Percentiles rank a stretch among this genome's conserved stretches.
These are phyloP conservation scores for Hyperoplus immaculatus DNA, from an alignment of 2,797 vertebrate species.

Conservation along the genomic window DNA sequence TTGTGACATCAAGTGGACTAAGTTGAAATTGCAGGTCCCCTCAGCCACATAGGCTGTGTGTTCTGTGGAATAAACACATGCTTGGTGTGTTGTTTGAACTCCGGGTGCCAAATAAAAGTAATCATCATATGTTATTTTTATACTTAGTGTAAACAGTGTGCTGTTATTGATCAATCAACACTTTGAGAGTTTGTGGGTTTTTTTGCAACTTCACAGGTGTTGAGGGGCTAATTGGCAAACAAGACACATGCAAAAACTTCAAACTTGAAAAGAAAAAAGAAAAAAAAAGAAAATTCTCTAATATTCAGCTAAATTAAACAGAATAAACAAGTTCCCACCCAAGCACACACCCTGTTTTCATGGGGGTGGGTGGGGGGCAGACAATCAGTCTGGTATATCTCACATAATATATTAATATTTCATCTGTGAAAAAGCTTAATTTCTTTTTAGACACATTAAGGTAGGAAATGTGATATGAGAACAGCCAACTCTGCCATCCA, in stretches of 20 bases:
- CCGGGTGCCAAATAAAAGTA: neutral
- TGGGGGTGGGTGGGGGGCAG: neutral
- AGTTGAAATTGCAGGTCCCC: slow-evolving; percentile 76
- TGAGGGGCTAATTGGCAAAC: slow-evolving; percentile 1
- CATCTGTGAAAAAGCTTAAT: neutral
- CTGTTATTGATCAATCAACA: slow-evolving; percentile 35
- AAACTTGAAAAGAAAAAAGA: neutral
- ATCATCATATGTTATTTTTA: neutral
- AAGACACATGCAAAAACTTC: neutral
- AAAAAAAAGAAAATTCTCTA: neutral
- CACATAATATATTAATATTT: neutral
- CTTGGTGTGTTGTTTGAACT: neutral
- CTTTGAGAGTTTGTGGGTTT: neutral
- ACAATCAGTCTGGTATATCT: neutral
- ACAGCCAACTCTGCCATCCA: neutral
- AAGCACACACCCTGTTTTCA: neutral
- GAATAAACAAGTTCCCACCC: neutral
- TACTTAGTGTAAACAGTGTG: neutral
- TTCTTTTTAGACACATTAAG: neutral
- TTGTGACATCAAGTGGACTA: slow-evolving; percentile 88
- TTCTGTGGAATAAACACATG: neutral
- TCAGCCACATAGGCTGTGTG: neutral
- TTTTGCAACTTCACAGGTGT: neutral
- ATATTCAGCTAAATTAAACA: neutral
- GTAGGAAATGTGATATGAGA: neutral